Base-by-base conservation (phyloP, 2,113 vertebrate species). In the Perognathus longimembris region DNA sequence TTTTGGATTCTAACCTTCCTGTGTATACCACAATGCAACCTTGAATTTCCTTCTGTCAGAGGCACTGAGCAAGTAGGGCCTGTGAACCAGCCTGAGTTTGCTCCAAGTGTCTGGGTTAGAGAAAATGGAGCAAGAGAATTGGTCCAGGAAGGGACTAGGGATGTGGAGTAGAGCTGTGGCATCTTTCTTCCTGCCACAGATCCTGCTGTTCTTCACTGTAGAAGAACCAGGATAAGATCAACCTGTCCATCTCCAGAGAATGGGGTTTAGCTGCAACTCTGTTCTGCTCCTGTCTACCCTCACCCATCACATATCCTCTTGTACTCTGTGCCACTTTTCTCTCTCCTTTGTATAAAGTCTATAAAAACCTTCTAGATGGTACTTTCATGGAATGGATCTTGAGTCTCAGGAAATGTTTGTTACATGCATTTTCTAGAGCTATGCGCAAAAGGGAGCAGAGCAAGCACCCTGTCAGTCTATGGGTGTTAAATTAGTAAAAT, bases 121-220 rank as follows among this genome's bases (percentile, higher is more conserved):
- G 82, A 76, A 85, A 74, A 36, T 77, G 18, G 24, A 90, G 42
- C 63, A 71, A 80, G 75, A 85, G 42, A 74, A 74, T 32, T 22
- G 24, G 38, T 42, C 34, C 10, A 73, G 20, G 22, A 17, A 21
- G 36, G 42, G 28, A 74, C n/a, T 77, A 18, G 36, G 26, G 32
- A 21, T 24, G 20, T 73, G 42, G 45, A 45, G 71, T 28, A 85
- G 83, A 82, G 11, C 2, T 2, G 7, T 67, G 92, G 54, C 63
- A 36, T 57, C 9, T 59, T 50, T 61, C 61, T 78, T 70, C 70
- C 77, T 94, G 93, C 73, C 71, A 94, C 73, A 10, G 57, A 85
- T 84, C 73, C 95, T 96, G 92, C 81, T 92, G 96, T 92, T 95
- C 85, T 83, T 45, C 45, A 45, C 45, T 45, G 9, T 15, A 12